A percentile compares a stretch with the other conserved stretches of the same genome.
Conservation (phyloP, 2,113 vertebrate genomes). For the Thryonomys swinderianus region DNA sequence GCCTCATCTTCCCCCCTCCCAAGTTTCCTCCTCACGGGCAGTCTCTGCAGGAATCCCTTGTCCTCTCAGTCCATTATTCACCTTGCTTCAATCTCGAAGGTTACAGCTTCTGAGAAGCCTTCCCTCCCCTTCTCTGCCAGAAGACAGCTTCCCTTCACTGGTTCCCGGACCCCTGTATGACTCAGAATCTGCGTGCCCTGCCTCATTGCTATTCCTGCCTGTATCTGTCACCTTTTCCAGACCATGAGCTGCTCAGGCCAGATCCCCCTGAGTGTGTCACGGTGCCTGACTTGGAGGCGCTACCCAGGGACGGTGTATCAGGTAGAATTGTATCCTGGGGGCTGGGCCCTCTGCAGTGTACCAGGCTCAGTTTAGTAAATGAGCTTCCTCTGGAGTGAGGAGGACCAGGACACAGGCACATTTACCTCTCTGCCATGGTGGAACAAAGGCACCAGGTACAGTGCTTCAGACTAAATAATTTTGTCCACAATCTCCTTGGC, state of each 20-base stretch:
- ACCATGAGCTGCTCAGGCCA: neutral
- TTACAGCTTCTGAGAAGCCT: neutral
- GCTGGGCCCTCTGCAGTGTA: neutral
- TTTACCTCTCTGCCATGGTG: neutral
- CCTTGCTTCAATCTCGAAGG: neutral
- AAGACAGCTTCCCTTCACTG: neutral
- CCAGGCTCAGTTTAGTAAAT: neutral
- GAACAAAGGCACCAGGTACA: neutral
- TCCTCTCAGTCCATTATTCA: neutral
- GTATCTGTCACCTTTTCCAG: neutral
- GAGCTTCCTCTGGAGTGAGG: neutral
- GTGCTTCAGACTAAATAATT: neutral
- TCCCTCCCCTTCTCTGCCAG: neutral
- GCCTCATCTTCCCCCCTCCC: no score
- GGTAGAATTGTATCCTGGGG: neutral
- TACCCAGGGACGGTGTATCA: neutral
- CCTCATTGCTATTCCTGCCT: neutral
- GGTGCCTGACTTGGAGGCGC: neutral
- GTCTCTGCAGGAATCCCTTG: neutral
- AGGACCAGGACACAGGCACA: neutral
- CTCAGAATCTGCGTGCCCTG: neutral
- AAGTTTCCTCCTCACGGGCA: rapidly evolving
- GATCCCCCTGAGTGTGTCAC: neutral
- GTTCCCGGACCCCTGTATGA: neutral
- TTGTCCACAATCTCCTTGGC: conserved; percentile 25